A percentile compares a stretch with the other conserved stretches of the same genome.
Evolutionary conservation across 2,797 vertebrate genomes (phyloP).

Genomic region (Hydrolagus colliei): DNA sequence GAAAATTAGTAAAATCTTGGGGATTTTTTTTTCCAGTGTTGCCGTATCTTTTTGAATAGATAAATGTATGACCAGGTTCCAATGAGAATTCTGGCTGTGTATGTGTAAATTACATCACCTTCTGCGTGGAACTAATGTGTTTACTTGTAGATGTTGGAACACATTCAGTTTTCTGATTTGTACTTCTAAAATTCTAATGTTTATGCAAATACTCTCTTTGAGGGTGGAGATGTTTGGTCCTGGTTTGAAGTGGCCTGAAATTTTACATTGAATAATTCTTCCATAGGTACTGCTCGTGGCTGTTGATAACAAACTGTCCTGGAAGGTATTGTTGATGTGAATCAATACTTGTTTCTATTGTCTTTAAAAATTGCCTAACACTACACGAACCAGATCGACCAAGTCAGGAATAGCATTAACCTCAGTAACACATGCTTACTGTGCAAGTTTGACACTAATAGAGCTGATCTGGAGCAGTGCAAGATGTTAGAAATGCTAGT

Average conservation of each 20-base stretch:
- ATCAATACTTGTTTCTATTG: neutral
- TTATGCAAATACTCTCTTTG: neutral
- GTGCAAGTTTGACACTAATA: neutral
- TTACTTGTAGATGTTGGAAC: neutral
- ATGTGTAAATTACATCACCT: conserved; percentile 19
- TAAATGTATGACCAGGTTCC: neutral
- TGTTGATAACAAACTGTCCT: neutral
- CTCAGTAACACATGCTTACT: neutral
- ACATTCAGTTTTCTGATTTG: neutral
- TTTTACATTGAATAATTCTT: neutral
- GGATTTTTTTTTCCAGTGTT: neutral
- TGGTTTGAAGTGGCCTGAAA: neutral
- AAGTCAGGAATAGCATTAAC: neutral
- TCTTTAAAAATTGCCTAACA: neutral
- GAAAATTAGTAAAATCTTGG: neutral
- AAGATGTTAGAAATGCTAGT: neutral
- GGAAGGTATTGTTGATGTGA: neutral
- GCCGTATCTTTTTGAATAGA: neutral
- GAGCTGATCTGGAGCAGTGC: neutral
- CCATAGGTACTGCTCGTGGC: neutral
- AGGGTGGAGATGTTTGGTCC: neutral
- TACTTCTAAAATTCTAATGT: neutral
- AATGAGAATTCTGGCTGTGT: neutral
- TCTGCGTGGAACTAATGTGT: neutral
- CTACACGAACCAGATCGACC: neutral